phyloP scores from a whole-genome alignment of 2,888 invertebrate genomes.

The Drosophila quinaria region DNA sequence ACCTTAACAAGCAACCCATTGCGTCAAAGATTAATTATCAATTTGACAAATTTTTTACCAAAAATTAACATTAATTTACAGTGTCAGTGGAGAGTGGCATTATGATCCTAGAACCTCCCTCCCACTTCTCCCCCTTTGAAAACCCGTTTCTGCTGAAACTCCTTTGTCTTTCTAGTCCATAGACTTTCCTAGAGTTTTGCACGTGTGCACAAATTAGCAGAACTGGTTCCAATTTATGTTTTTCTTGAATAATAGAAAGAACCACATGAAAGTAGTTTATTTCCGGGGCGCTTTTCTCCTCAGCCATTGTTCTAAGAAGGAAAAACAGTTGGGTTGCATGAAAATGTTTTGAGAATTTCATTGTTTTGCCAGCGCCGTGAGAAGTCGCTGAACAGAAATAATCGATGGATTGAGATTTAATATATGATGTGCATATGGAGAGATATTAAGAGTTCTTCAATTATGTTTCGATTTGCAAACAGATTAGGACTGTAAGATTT shows the following conservation, averaged over 20 bases:
- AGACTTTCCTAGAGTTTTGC: slow-evolving; percentile 60
- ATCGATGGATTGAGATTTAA: slow-evolving; percentile 41
- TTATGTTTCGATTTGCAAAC: slow-evolving; percentile 6
- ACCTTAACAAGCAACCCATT: slow-evolving; percentile 3
- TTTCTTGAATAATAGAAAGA: slow-evolving; percentile 47
- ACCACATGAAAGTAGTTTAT: slow-evolving; percentile 50
- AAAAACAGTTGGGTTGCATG: slow-evolving; percentile 54
- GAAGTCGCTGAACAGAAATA: slow-evolving; percentile 41
- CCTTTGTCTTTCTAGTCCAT: slow-evolving; percentile 46
- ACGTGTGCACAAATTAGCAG: slow-evolving; percentile 79
- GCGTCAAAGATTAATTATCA: slow-evolving; percentile 15
- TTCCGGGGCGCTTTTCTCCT: slow-evolving; percentile 57
- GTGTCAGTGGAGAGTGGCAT: slow-evolving; percentile 64
- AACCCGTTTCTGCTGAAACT: slow-evolving; percentile 52
- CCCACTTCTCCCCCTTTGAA: slow-evolving; percentile 9
- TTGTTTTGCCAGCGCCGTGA: slow-evolving; percentile 52
- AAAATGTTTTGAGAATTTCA: slow-evolving; percentile 67
- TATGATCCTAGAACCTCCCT: slow-evolving; percentile 56
- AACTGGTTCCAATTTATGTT: slow-evolving; percentile 70
- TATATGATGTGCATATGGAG: slow-evolving; percentile 28
- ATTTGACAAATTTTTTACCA: slow-evolving; percentile 73
- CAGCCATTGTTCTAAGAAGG: slow-evolving; percentile 58
- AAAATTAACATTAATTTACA: slow-evolving; percentile 81
- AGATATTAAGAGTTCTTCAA: slow-evolving; percentile 10
- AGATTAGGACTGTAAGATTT: not conserved